phyloP scores from a whole-genome alignment of 2,113 vertebrate genomes.

The Sterna hirundo region DNA sequence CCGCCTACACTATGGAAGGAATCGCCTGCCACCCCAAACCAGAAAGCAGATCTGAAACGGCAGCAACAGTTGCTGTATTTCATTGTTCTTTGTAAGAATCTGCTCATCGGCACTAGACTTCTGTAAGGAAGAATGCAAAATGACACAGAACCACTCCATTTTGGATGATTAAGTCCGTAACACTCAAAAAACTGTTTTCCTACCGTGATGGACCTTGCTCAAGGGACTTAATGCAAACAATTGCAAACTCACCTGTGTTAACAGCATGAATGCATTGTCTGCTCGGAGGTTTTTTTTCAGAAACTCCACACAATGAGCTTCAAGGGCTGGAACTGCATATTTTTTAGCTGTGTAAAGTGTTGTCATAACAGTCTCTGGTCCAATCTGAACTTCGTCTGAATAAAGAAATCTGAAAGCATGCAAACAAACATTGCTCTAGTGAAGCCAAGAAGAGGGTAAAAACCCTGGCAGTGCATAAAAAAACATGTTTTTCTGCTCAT shows the following conservation, averaged over 20 bases:
- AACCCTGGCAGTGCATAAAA: neutral
- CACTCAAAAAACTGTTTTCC: neutral
- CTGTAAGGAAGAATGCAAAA: neutral
- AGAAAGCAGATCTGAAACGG: neutral
- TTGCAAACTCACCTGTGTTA: conserved; percentile 86
- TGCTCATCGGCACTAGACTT: neutral
- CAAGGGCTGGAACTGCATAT: conserved; percentile 93
- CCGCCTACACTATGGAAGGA: neutral
- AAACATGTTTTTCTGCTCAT: neutral
- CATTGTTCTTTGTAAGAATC: neutral
- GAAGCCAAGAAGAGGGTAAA: neutral
- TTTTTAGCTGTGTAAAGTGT: conserved; percentile 97
- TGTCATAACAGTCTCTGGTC: conserved; percentile 98
- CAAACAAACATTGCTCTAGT: neutral
- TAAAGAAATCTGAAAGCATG: conserved; percentile 87
- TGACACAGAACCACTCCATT: neutral
- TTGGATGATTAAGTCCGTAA: neutral
- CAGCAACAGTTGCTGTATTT: neutral
- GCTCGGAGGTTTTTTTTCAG: conserved; percentile 96
- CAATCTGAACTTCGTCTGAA: conserved; percentile 96
- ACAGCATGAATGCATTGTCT: conserved; percentile 95
- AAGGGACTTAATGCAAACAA: neutral
- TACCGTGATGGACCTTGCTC: neutral
- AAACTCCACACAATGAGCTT: conserved; percentile 97
- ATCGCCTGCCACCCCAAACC: neutral